Conservation (phyloP, 1,140 invertebrate species). For the Littorina saxatilis region DNA sequence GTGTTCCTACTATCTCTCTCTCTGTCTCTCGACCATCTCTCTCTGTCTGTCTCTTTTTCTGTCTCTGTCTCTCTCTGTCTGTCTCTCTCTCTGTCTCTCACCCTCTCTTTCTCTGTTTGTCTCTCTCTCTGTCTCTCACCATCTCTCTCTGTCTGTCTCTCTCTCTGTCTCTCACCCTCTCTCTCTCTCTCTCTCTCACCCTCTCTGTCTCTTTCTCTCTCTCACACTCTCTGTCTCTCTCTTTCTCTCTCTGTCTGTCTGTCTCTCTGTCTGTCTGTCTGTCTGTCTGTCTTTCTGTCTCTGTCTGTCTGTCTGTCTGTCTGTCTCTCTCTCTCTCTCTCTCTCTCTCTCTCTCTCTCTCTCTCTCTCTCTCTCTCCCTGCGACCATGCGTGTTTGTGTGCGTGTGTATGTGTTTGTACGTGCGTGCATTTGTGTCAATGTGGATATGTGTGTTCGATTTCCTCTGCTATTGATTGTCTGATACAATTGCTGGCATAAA, state of each 20-base stretch:
- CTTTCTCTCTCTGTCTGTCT: neutral
- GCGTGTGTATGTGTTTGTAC: neutral
- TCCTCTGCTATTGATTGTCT: too few relatives aligned
- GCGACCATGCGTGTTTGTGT: neutral
- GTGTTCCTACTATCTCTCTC: conserved; percentile 2
- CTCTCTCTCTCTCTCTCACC: too few relatives aligned
- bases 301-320: neutral
- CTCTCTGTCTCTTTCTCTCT: too few relatives aligned
- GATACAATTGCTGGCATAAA: too few relatives aligned
- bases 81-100: too few relatives aligned
- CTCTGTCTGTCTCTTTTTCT: neutral
- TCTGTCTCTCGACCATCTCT: neutral
- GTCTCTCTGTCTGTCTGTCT: conserved; percentile 31
- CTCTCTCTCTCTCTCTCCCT: too few relatives aligned
- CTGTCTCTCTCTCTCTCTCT: conserved; percentile 9
- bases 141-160: too few relatives aligned
- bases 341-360: neutral
- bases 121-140: too few relatives aligned
- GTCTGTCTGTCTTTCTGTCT: neutral
- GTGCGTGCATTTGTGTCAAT: neutral
- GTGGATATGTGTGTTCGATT: neutral
- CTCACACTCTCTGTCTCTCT: conserved; percentile 3
- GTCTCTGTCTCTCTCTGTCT: conserved; percentile 4
- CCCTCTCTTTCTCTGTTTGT: too few relatives aligned
- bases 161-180: too few relatives aligned